These are phyloP conservation scores for Melanotus villosus DNA, from an alignment of 2,888 invertebrate genomes.

Conservation along the genomic window DNA sequence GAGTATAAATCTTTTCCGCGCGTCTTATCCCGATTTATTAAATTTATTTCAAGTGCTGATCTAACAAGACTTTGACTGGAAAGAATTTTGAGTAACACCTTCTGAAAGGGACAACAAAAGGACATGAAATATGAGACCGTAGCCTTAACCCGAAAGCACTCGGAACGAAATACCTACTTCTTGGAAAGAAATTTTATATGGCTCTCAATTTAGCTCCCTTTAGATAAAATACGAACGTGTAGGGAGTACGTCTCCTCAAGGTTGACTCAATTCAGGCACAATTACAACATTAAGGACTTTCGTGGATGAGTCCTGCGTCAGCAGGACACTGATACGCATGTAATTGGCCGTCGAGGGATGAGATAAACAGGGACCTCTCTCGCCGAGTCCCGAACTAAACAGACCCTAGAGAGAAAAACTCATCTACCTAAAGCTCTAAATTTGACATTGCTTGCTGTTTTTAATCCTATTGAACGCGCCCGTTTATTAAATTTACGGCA, in stretches of 20 bases:
- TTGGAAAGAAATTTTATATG: not conserved
- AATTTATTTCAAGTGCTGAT: too few species aligned
- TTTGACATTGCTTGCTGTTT: constrained; percentile 32
- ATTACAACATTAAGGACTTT: constrained; percentile 43
- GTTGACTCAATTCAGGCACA: constrained; percentile 39
- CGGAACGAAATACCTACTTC: not conserved
- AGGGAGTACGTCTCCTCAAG: constrained; percentile 20
- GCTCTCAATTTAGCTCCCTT: constrained; percentile 10
- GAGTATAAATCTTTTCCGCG: too few species aligned
- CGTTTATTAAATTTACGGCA: constrained; percentile 20
- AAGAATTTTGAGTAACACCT: not conserved
- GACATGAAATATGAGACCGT: not conserved
- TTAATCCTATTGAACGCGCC: constrained; percentile 27
- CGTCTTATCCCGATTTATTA: too few species aligned
- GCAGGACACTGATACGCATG: constrained; percentile 55
- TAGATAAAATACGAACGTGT: constrained; percentile 35
- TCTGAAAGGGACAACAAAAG: not conserved
- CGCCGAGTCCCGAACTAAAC: constrained; percentile 47
- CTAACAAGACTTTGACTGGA: too few species aligned
- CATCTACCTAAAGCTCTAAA: constrained; percentile 51
- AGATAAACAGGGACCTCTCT: constrained; percentile 52
- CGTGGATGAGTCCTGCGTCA: constrained; percentile 51
- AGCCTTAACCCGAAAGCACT: not conserved
- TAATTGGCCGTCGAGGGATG: constrained; percentile 55
- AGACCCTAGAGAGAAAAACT: constrained; percentile 50